Conservation (phyloP, 1,140 invertebrate species). For the Littorina saxatilis region DNA sequence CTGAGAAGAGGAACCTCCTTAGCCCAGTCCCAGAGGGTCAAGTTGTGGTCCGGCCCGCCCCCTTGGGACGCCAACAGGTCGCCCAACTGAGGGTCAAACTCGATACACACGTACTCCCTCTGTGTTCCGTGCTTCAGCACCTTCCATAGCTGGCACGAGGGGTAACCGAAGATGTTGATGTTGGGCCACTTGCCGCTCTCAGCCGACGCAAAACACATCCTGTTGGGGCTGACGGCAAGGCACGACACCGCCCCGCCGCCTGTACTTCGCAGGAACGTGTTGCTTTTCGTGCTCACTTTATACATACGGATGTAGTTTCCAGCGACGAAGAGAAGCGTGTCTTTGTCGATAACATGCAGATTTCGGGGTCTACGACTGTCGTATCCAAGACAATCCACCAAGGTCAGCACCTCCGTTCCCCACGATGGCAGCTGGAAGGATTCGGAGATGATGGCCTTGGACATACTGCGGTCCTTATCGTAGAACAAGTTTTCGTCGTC, state of each 20-base stretch:
- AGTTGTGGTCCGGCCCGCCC: slow-evolving; percentile 86
- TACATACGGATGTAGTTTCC: not conserved
- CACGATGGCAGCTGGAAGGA: not conserved
- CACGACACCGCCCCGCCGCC: slow-evolving; percentile 29
- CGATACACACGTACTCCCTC: slow-evolving; percentile 81
- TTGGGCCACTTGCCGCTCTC: slow-evolving; percentile 39
- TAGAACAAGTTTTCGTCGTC: no score
- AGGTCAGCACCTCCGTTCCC: not conserved
- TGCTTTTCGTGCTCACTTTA: not conserved
- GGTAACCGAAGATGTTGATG: slow-evolving; percentile 76
- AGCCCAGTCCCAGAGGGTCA: slow-evolving; percentile 92
- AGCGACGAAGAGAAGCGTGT: not conserved
- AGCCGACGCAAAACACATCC: slow-evolving; percentile 35
- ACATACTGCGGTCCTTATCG: no score
- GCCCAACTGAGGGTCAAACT: slow-evolving; percentile 85
- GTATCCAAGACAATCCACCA: not conserved
- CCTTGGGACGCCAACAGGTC: slow-evolving; percentile 87
- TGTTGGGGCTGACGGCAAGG: slow-evolving; percentile 31
- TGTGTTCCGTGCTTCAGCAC: slow-evolving; percentile 83
- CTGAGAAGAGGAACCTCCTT: slow-evolving; percentile 82
- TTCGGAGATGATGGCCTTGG: not conserved
- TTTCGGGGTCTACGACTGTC: not conserved
- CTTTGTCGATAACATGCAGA: not conserved
- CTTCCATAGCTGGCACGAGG: slow-evolving; percentile 61
- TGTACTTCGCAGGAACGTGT: not conserved